Conservation (phyloP, 1,140 invertebrate species). For the Littorina saxatilis region DNA sequence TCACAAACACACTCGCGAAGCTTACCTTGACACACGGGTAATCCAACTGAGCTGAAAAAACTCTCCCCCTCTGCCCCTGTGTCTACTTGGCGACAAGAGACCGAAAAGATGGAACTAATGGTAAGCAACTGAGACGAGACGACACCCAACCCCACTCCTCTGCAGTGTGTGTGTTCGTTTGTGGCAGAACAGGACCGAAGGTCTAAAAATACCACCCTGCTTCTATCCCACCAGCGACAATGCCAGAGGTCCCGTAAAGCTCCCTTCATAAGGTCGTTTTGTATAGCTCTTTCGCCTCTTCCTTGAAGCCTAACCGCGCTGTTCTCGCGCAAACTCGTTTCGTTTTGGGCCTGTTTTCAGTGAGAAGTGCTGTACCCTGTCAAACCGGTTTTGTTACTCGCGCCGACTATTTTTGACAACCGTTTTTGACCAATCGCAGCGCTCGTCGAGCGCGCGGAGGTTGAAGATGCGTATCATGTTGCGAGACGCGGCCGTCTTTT, state of each 20-base stretch:
- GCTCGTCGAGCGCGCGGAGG: not conserved
- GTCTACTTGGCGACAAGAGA: not conserved
- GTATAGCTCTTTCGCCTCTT: not conserved
- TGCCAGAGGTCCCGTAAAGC: not conserved
- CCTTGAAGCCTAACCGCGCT: not conserved
- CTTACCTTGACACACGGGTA: too few species aligned
- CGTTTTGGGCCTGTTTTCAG: not conserved
- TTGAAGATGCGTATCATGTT: not conserved
- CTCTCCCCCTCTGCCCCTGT: not conserved
- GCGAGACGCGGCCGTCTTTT: not conserved
- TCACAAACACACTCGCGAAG: too few species aligned
- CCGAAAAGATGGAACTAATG: not conserved
- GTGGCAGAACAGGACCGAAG: not conserved
- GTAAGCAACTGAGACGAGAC: not conserved
- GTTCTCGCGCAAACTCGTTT: too few species aligned
- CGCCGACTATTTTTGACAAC: not conserved
- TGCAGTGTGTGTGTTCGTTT: not conserved
- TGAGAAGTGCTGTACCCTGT: not conserved
- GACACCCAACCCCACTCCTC: conserved; percentile 4
- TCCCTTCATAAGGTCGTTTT: not conserved
- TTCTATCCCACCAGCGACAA: not conserved
- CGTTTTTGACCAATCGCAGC: not conserved
- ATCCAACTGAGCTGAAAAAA: not conserved
- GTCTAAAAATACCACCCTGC: conserved; percentile 30
- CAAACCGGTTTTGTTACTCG: conserved; percentile 29